A percentile compares a stretch with the other conserved stretches of the same genome.
phyloP scores from a whole-genome alignment of 2,113 vertebrate species.

The Grallaria varia region DNA sequence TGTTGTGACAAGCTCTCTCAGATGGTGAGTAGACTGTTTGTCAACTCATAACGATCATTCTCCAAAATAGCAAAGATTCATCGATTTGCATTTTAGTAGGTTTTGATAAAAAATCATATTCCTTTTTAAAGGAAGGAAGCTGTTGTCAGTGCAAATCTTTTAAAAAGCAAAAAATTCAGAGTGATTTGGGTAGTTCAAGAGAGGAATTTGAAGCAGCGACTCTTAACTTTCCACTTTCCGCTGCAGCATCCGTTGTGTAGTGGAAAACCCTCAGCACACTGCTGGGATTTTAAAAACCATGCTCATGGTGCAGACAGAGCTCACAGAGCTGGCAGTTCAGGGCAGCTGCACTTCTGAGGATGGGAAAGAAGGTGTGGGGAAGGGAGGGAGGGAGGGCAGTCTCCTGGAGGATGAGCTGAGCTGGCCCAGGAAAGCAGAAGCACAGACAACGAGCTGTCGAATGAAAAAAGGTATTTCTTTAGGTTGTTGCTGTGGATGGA shows the following conservation, averaged over 20 bases:
- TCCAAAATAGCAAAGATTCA: constrained; percentile 30
- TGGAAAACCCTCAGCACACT: neutral
- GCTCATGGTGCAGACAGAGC: neutral
- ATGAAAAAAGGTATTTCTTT: neutral
- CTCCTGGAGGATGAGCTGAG: neutral
- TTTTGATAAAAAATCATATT: neutral
- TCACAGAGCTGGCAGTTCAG: neutral
- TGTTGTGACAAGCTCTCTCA: constrained; percentile 58
- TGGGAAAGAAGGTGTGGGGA: neutral
- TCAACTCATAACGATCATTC: constrained; percentile 37
- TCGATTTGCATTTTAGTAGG: constrained; percentile 12
- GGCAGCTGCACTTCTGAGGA: neutral
- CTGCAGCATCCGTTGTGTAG: neutral
- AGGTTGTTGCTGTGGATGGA: neutral
- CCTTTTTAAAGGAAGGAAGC: neutral
- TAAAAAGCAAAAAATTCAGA: neutral
- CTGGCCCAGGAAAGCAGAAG: neutral
- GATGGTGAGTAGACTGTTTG: constrained; percentile 51
- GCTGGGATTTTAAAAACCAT: neutral
- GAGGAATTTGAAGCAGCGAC: neutral
- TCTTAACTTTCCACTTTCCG: neutral
- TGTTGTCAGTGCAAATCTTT: neutral
- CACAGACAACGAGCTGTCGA: neutral
- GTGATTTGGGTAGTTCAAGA: neutral
- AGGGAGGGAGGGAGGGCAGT: neutral